Base-by-base conservation (phyloP, 2,113 vertebrate genomes). In the Oreochromis aureus region DNA sequence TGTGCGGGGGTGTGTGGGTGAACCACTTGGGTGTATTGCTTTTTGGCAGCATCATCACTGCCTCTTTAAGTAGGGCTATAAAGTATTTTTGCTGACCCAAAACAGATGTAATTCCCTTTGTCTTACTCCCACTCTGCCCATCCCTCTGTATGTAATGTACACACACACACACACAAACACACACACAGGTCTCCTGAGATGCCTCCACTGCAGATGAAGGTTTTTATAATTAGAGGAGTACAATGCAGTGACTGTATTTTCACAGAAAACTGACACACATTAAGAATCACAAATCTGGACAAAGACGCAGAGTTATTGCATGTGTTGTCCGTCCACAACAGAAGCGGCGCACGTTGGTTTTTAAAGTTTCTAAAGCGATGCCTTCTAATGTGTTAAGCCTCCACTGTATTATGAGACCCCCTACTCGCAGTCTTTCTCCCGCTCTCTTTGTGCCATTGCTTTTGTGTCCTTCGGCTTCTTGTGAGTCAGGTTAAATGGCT, bases 81-180 rank as follows among this genome's bases (percentile, higher is more conserved):
- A 90, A 90, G 91, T 89, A 66, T 87, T 87, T 92, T 87, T 87
- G 87, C 90, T 93, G 92, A 92, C 93, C 91, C 71, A 87, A 89
- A 94, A 91, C 89, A 89, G 90, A 93, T 93, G 85, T 89, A 86
- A 86, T 87, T 91, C 81, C 87, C 78, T 84, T 56, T 78, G 80
- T 58, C 53, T 80, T 59, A n/a, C 83, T 86, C 46, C 32, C 83
- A 66, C 83, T 87, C 44, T 58, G 19, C 83, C 81, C 78, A 76
- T 76, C 85, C 85, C 54, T 76, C 84, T 85, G 56, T 71, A 59
- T 87, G 27, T 76, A 76, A 24, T 34, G 46, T 55, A 51, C 36
- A 18, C 58, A 78, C 30, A 22, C 22, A 24, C 22, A n/a, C n/a
- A 3, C 55, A 48, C 81, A 5, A 56, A 88, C 71, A 6, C 66